Conservation (phyloP, 2,888 invertebrate species). For the Tiphia femorata region DNA sequence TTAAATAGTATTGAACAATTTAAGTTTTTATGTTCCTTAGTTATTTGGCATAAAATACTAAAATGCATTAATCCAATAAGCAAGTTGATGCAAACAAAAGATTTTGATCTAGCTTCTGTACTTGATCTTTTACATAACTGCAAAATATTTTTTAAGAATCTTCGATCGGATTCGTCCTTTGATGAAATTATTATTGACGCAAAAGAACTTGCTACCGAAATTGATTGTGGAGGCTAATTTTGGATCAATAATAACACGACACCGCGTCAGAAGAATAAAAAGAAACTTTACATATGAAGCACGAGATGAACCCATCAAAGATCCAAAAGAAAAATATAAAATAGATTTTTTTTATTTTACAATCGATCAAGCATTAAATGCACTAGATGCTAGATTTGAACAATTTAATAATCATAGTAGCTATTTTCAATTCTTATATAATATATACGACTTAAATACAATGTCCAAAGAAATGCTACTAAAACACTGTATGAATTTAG, state of each 20-base stretch:
- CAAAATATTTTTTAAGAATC: conserved; percentile 3
- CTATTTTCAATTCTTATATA: conserved; percentile 34
- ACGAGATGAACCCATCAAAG: conserved; percentile 31
- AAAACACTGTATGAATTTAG: not conserved
- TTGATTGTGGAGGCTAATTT: conserved; percentile 35
- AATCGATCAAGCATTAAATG: too few relatives aligned
- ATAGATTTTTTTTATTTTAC: too few relatives aligned
- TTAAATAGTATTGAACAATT: conserved; percentile 17
- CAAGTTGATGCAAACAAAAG: conserved; percentile 12
- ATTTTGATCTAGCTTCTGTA: conserved; percentile 32
- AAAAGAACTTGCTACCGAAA: conserved; percentile 35
- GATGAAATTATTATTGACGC: conserved; percentile 39
- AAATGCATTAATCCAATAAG: conserved; percentile 2
- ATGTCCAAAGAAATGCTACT: not conserved
- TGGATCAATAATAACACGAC: conserved; percentile 26
- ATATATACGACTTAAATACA: conserved; percentile 22
- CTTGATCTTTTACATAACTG: conserved; percentile 1
- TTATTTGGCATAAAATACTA: conserved; percentile 10
- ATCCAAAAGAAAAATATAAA: conserved; percentile 38
- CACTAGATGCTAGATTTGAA: too few relatives aligned
- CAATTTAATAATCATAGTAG: conserved; percentile 28
- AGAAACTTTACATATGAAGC: conserved; percentile 30
- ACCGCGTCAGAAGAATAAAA: conserved; percentile 31
- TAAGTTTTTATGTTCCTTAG: conserved; percentile 24
- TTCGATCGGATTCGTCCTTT: conserved; percentile 35